Percentiles rank a stretch among this genome's conserved stretches.
These are phyloP conservation scores for Dendrolimus houi DNA, from an alignment of 2,888 invertebrate genomes.

Conservation along the genomic window DNA sequence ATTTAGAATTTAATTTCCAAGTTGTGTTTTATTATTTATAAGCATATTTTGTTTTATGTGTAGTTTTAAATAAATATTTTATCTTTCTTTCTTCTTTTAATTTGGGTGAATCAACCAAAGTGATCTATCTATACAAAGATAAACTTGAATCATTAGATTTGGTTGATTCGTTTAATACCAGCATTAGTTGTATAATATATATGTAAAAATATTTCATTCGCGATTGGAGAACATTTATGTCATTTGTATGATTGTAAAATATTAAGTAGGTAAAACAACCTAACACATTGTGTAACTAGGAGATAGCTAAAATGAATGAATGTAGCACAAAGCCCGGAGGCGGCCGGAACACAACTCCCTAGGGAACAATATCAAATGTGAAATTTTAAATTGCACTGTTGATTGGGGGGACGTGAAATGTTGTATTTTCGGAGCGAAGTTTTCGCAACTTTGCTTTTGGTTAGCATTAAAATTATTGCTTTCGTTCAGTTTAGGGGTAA, in stretches of 20 bases:
- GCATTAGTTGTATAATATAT: too few species aligned
- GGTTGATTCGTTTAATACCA: too few species aligned
- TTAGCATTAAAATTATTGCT: not conserved
- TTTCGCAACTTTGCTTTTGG: not conserved
- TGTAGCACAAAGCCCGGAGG: not conserved
- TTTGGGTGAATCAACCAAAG: too few species aligned
- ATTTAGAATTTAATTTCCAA: too few species aligned
- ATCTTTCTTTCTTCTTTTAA: too few species aligned
- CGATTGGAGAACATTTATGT: too few species aligned
- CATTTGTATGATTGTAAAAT: not conserved
- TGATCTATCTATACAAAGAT: too few species aligned
- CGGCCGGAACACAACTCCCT: not conserved
- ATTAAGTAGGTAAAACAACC: not conserved
- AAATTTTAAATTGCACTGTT: not conserved
- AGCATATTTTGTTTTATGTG: too few species aligned
- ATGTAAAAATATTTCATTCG: too few species aligned
- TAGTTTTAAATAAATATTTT: too few species aligned
- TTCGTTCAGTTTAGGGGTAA: not conserved
- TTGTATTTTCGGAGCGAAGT: not conserved
- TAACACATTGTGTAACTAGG: not conserved
- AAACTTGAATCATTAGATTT: too few species aligned
- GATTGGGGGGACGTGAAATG: not conserved
- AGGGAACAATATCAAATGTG: not conserved
- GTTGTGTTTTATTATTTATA: too few species aligned
- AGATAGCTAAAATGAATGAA: not conserved